A percentile compares a stretch with the other conserved stretches of the same genome.
Evolutionary conservation across 2,113 vertebrate species (phyloP).

Genomic region (Bujurquina vittata): DNA sequence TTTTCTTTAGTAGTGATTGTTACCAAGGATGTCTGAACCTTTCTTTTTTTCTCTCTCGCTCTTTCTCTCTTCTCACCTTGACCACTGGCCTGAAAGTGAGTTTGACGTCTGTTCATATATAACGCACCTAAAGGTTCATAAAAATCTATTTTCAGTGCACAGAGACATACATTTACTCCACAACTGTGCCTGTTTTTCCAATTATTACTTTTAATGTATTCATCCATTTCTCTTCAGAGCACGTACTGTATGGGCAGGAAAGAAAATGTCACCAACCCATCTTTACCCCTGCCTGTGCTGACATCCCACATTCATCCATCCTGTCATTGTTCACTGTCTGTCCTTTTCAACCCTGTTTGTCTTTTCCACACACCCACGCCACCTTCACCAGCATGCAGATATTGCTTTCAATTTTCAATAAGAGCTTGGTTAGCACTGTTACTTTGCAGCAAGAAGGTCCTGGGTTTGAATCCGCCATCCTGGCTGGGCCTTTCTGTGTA

Average conservation of each 20-base stretch:
- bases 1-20: constrained; percentile 49
- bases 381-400: neutral
- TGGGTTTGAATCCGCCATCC: too few species aligned
- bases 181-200: neutral
- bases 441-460: too few species aligned
- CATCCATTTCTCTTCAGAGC: neutral
- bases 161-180: neutral
- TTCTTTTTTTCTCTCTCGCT: neutral
- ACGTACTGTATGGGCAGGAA: neutral
- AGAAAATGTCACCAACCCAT: neutral
- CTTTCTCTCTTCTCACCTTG: neutral
- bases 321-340: neutral
- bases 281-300: neutral
- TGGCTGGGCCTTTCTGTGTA: too few species aligned
- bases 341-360: neutral
- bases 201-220: neutral
- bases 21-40: constrained; percentile 61
- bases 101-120: constrained; percentile 13
- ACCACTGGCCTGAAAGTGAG: neutral
- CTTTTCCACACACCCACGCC: neutral
- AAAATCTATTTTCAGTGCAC: neutral
- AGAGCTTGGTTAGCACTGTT: fast-evolving
- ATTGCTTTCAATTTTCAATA: neutral
- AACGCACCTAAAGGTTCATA: neutral
- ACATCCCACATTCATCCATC: neutral